Evolutionary conservation across 2,888 invertebrate species (phyloP).

Genomic region (Caenorhabditis sulstoni): DNA sequence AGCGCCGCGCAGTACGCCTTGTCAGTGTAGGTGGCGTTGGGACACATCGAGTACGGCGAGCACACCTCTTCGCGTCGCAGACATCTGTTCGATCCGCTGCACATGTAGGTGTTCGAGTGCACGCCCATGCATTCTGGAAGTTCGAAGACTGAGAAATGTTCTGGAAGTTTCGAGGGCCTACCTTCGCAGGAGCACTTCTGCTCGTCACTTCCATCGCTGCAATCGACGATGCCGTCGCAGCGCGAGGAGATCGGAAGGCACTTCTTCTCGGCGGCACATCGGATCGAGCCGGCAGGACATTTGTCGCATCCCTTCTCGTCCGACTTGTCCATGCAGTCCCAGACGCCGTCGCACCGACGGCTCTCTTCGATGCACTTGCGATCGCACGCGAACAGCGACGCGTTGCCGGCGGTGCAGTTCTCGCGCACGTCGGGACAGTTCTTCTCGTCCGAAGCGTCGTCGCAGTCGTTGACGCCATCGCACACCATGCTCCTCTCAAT

Average conservation of each 20-base stretch:
- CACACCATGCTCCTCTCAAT: conserved; percentile 69
- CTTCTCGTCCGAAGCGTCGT: conserved; percentile 69
- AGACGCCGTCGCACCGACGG: conserved; percentile 68
- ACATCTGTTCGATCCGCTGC: conserved; percentile 69
- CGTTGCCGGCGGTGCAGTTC: conserved; percentile 38
- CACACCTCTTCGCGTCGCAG: conserved; percentile 73
- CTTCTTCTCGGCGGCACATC: conserved; percentile 64
- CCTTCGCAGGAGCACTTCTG: conserved; percentile 71
- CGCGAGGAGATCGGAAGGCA: conserved; percentile 66
- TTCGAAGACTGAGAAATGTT: not conserved
- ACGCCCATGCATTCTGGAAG: conserved; percentile 70
- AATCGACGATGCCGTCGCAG: conserved; percentile 73
- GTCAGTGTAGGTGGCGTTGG: conserved; percentile 71
- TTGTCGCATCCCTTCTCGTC: conserved; percentile 70
- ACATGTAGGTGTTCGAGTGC: conserved; percentile 73
- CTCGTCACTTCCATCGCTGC: conserved; percentile 74
- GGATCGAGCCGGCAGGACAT: conserved; percentile 62
- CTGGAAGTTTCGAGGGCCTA: conserved; percentile 9
- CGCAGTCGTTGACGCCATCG: conserved; percentile 71
- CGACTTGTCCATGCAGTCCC: conserved; percentile 69
- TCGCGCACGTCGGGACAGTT: conserved; percentile 55
- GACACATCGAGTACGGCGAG: conserved; percentile 73
- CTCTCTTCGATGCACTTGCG: conserved; percentile 57
- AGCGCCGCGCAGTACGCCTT: conserved; percentile 61
- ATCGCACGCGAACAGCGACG: conserved; percentile 54